Base-by-base conservation (phyloP, 2,797 vertebrate genomes). In the Enteromius paludinosus region DNA sequence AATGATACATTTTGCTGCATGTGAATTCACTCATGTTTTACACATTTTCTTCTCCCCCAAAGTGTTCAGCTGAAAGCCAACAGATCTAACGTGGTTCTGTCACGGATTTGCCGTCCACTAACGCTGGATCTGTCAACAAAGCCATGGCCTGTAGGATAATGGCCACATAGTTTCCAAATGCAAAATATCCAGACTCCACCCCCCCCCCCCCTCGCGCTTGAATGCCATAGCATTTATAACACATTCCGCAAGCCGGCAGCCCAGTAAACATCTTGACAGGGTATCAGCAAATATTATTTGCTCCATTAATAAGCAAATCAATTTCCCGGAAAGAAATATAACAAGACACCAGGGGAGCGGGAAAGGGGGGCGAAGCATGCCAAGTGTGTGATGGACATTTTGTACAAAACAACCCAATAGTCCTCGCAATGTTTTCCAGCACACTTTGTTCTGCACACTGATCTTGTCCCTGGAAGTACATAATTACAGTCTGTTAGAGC, bases 401-500 rank as follows among this genome's bases (percentile, higher is more conserved):
- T 90, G 86, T 90, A 90, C 85, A 89, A 90, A 91, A 90, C 89
- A 90, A 89, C 89, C 88, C 85, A 86, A 89, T 87, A 87, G 89
- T 92, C 90, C 87, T 89, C 71, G 88, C 89, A 78, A 87, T 91
- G 92, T 92, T 94, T 93, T 91, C 90, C 62, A 87, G 88, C 89
- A 88, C 91, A 93, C 92, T 95, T 95, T 96, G 94, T 95, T 95
- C 93, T 93, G 84, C 52, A 71, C 84, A 85, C 91, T 92, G 94
- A 93, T 93, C 91, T 89, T 89, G 89, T 94, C 90, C 90, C 91
- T 71, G 88, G 90, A 89, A 92, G 92, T 93, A 93, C 91, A 93
- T 94, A 94, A 96, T 95, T 94, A 95, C 90, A 92, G 92, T 70
- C 85, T 88, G 91, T 91, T 93, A 90, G 89, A 84, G 89, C 90